Conservation (phyloP, 2,888 invertebrate genomes). For the Julus scandinavius region DNA sequence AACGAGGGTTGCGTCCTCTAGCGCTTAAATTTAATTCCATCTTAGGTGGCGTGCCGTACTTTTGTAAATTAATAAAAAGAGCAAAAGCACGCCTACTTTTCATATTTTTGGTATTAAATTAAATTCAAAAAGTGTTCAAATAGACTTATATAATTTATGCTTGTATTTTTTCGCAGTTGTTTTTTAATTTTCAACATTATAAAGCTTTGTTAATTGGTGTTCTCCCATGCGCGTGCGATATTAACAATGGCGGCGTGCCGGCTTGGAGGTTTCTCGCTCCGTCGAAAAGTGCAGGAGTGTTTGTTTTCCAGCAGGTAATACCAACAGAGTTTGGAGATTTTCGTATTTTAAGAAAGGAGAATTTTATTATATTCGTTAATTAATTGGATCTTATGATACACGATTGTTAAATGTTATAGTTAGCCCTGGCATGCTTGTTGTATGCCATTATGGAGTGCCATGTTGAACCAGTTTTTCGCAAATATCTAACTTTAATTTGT, state of each 20-base stretch:
- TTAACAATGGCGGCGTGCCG: not conserved
- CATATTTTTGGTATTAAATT: not conserved
- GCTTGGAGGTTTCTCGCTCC: not conserved
- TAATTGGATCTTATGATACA: not conserved
- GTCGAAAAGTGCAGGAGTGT: not conserved
- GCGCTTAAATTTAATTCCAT: not conserved
- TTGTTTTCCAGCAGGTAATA: constrained; percentile 40
- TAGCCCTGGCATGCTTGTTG: not conserved
- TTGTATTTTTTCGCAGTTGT: not conserved
- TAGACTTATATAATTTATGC: not conserved
- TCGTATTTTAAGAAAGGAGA: not conserved
- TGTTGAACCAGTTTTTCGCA: too few relatives aligned
- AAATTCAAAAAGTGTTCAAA: too few relatives aligned
- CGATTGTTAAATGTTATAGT: not conserved
- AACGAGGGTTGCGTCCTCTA: not conserved
- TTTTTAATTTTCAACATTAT: not conserved
- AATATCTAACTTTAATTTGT: too few relatives aligned
- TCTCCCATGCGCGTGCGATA: too few relatives aligned
- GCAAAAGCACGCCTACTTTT: not conserved
- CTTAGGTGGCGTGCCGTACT: not conserved
- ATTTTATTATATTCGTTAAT: not conserved
- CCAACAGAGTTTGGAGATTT: not conserved
- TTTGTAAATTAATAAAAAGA: not conserved
- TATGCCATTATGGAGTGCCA: not conserved
- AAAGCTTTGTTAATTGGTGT: not conserved